Percentiles rank a stretch among this genome's conserved stretches.
These are phyloP conservation scores for Laupala kohalensis DNA, from an alignment of 1,140 invertebrate genomes.

Conservation along the genomic window DNA sequence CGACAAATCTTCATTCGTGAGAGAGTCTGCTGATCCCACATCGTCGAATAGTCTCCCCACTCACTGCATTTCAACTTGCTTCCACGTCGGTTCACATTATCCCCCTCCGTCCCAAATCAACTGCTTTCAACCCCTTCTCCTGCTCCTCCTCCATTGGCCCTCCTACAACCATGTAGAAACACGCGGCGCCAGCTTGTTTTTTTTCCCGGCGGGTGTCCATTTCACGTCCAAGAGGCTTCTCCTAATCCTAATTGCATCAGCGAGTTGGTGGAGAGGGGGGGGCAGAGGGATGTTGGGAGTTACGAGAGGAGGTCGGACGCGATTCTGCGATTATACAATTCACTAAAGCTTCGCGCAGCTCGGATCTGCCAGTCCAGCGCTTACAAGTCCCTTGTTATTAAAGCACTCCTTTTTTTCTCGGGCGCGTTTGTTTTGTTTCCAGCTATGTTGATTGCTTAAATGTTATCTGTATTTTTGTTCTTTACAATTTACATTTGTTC, in stretches of 20 bases:
- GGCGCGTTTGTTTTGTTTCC: too few relatives aligned
- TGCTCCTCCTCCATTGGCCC: background rate
- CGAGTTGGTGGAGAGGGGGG: background rate
- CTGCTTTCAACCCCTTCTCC: background rate
- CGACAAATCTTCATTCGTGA: too few relatives aligned
- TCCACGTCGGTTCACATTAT: too few relatives aligned
- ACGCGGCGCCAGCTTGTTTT: background rate
- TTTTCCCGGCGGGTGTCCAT: background rate
- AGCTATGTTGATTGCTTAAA: too few relatives aligned
- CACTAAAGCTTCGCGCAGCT: background rate
- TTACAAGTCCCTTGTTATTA: too few relatives aligned
- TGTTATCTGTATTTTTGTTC: too few relatives aligned
- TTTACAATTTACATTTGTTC: too few relatives aligned
- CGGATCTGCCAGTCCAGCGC: too few relatives aligned
- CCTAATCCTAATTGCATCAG: background rate
- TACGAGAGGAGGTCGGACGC: background rate
- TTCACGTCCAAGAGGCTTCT: background rate
- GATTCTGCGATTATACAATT: background rate
- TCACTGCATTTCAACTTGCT: too few relatives aligned
- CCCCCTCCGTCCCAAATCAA: background rate
- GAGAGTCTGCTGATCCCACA: too few relatives aligned
- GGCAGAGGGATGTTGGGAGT: background rate
- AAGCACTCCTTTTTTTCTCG: too few relatives aligned
- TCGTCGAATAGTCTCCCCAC: too few relatives aligned
- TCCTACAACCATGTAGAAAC: background rate